These are phyloP conservation scores for Drosophila auraria DNA, from an alignment of 1,140 invertebrate species.

Conservation along the genomic window DNA sequence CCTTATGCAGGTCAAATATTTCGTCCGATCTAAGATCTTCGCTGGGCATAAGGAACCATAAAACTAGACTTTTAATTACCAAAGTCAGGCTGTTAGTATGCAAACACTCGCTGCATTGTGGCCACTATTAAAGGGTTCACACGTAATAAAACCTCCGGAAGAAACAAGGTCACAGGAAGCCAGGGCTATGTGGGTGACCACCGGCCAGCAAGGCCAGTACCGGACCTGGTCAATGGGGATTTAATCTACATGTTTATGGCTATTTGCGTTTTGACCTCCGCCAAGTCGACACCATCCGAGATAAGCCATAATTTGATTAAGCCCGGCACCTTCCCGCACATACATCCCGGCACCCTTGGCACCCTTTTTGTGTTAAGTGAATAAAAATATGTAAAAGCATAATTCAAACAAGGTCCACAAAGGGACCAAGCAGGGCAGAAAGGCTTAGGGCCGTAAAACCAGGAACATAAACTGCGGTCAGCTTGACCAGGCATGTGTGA, in stretches of 20 bases:
- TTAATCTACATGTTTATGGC: slow-evolving; percentile 82
- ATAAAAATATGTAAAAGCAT: slow-evolving; percentile 83
- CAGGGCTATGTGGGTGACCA: slow-evolving; percentile 43
- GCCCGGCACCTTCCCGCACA: slow-evolving; percentile 27
- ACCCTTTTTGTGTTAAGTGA: slow-evolving; percentile 71
- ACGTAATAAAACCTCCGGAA: slow-evolving; percentile 33
- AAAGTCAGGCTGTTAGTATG: slow-evolving; percentile 32
- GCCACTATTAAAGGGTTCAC: slow-evolving; percentile 51
- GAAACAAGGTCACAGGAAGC: slow-evolving; percentile 67
- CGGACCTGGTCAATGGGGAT: slow-evolving; percentile 45
- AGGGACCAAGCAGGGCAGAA: slow-evolving; percentile 30
- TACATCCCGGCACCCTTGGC: slow-evolving; percentile 23
- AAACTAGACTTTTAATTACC: slow-evolving; percentile 67
- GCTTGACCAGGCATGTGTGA: slow-evolving; percentile 64
- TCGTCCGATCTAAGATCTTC: slow-evolving; percentile 5
- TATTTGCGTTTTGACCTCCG: slow-evolving; percentile 82
- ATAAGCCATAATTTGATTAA: slow-evolving; percentile 84
- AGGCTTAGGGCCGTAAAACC: slow-evolving; percentile 65
- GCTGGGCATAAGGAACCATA: slow-evolving; percentile 35
- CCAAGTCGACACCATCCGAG: slow-evolving; percentile 62
- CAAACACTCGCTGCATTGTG: slow-evolving; percentile 40
- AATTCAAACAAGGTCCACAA: slow-evolving; percentile 72
- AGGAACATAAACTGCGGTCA: slow-evolving; percentile 63
- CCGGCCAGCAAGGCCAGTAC: neutral
- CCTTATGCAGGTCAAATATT: slow-evolving; percentile 15